Evolutionary conservation across 2,113 vertebrate genomes (phyloP).

Genomic region (Promerops cafer): DNA sequence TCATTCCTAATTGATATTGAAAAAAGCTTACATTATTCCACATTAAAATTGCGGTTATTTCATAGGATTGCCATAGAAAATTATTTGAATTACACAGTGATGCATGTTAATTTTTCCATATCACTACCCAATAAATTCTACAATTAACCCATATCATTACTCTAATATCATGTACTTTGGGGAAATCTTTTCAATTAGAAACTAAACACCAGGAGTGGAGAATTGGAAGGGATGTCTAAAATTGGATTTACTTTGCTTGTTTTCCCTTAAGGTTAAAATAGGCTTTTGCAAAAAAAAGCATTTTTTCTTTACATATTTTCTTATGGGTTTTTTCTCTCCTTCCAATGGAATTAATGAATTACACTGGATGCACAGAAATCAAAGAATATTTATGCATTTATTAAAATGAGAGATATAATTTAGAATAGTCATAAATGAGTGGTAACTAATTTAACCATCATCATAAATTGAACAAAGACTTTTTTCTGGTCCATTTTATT

Average conservation of each 20-base stretch:
- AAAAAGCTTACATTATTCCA: not conserved
- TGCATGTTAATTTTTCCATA: slow-evolving; percentile 27
- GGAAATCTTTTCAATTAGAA: slow-evolving; percentile 54
- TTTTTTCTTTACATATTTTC: not conserved
- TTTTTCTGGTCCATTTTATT: not conserved
- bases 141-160: slow-evolving; percentile 39
- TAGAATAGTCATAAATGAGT: not conserved
- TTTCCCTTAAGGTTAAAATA: slow-evolving; percentile 17
- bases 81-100: slow-evolving; percentile 1
- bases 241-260: not conserved
- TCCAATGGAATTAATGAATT: not conserved
- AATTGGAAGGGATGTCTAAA: not conserved
- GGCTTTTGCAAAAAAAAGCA: not conserved
- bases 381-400: not conserved
- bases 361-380: not conserved
- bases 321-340: not conserved
- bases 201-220: not conserved
- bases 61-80: not conserved
- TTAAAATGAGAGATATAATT: not conserved
- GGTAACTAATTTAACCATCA: not conserved
- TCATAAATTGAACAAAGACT: not conserved
- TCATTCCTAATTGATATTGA: not conserved
- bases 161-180: slow-evolving; percentile 7
- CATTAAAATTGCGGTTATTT: not conserved
- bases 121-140: not conserved